These are phyloP conservation scores for Lepidochrysops patricia DNA, from an alignment of 2,888 invertebrate species.

Conservation along the genomic window DNA sequence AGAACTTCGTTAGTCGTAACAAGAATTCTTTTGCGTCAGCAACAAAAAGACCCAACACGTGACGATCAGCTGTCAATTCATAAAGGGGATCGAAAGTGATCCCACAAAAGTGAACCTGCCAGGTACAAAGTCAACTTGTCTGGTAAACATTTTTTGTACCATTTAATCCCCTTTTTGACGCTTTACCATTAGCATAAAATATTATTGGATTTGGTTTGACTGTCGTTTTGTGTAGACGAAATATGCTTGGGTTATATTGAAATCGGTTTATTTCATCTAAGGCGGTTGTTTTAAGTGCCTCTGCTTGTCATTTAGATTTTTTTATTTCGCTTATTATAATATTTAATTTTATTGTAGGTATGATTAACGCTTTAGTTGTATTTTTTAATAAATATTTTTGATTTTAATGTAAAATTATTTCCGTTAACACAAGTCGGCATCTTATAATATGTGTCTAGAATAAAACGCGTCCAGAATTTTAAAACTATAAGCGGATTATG, in stretches of 20 bases:
- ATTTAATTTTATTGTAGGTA: not conserved
- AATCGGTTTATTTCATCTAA: too few species aligned
- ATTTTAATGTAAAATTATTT: not conserved
- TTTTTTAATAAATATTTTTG: not conserved
- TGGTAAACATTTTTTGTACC: not conserved
- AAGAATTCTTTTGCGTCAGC: not conserved
- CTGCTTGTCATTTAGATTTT: too few species aligned
- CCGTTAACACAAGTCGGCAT: not conserved
- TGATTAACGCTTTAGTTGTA: not conserved
- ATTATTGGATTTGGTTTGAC: not conserved
- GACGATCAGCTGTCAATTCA: slow-evolving; percentile 3
- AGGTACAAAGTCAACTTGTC: slow-evolving; percentile 19
- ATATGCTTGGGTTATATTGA: too few species aligned
- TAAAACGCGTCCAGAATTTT: slow-evolving; percentile 3
- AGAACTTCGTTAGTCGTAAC: not conserved
- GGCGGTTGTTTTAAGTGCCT: too few species aligned
- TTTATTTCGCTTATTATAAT: not conserved
- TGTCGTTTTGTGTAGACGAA: too few species aligned
- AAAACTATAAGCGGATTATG: not conserved
- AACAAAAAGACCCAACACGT: slow-evolving; percentile 6
- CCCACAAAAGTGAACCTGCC: slow-evolving; percentile 43
- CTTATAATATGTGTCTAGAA: not conserved
- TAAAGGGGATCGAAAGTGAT: slow-evolving; percentile 28
- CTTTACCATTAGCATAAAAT: not conserved
- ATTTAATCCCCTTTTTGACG: not conserved